Percentiles rank a stretch among this genome's conserved stretches.
phyloP scores from a whole-genome alignment of 2,113 vertebrate species.

The Lepisosteus osseus region DNA sequence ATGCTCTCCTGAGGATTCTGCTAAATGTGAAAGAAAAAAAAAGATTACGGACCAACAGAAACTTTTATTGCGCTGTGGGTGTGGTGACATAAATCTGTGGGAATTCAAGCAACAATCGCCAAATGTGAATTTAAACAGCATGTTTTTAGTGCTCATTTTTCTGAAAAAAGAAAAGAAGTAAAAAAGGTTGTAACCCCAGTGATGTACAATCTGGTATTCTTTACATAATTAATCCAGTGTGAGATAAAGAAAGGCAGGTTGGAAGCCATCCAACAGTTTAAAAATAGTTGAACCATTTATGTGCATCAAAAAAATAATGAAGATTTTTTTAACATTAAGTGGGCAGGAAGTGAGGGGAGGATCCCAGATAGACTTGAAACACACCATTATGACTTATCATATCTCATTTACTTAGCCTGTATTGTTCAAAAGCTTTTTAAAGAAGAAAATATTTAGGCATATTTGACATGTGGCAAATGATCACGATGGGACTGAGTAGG shows the following conservation, averaged over 20 bases:
- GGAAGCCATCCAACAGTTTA: slow-evolving; percentile 69
- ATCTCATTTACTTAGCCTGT: slow-evolving; percentile 38
- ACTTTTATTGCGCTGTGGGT: slow-evolving; percentile 79
- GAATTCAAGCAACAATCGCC: slow-evolving; percentile 70
- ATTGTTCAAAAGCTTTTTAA: slow-evolving; percentile 45
- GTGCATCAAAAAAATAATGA: slow-evolving; percentile 62
- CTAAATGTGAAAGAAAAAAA: slow-evolving; percentile 67
- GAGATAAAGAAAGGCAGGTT: slow-evolving; percentile 63
- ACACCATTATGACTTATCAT: slow-evolving; percentile 28
- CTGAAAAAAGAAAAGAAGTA: no score
- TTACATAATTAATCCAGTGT: slow-evolving; percentile 80
- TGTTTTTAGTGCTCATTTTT: slow-evolving; percentile 53
- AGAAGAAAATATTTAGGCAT: neutral
- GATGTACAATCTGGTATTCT: slow-evolving; percentile 75
- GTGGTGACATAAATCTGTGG: slow-evolving; percentile 78
- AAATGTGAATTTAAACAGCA: slow-evolving; percentile 82
- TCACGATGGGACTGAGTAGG: neutral
- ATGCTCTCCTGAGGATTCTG: slow-evolving; percentile 66
- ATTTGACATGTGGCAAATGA: neutral
- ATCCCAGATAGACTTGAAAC: slow-evolving; percentile 38
- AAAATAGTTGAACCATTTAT: slow-evolving; percentile 77
- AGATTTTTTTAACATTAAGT: slow-evolving; percentile 55
- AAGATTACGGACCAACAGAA: slow-evolving; percentile 71
- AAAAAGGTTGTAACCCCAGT: slow-evolving; percentile 71
- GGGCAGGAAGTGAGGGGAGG: slow-evolving; percentile 60